These are phyloP conservation scores for Nibea coibor DNA, from an alignment of 2,113 vertebrate genomes.

Conservation along the genomic window DNA sequence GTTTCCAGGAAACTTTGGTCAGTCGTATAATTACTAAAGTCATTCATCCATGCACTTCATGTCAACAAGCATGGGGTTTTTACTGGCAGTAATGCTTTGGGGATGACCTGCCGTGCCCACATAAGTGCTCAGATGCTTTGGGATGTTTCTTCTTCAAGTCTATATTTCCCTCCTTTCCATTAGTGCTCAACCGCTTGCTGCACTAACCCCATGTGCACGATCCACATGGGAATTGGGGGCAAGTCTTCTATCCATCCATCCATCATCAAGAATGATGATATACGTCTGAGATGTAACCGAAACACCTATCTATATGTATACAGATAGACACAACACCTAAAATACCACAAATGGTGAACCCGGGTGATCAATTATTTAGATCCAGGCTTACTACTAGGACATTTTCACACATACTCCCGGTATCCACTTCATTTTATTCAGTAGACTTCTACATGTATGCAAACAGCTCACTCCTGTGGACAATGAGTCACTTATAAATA, in stretches of 20 bases:
- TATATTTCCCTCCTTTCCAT: constrained; percentile 43
- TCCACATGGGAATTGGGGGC: constrained; percentile 35
- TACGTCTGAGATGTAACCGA: constrained; percentile 7
- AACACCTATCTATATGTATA: constrained; percentile 2
- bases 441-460: constrained; percentile 51
- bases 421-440: constrained; percentile 51
- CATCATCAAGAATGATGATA: constrained; percentile 21
- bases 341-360: constrained; percentile 37
- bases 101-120: constrained; percentile 22
- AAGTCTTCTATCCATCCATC: too few species aligned
- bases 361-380: constrained; percentile 67
- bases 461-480: constrained; percentile 64
- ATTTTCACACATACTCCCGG: constrained; percentile 27
- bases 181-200: constrained; percentile 39
- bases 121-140: constrained; percentile 51
- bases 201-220: constrained; percentile 1
- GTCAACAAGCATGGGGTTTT: constrained; percentile 26
- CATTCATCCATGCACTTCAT: constrained; percentile 29
- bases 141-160: constrained; percentile 12
- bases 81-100: constrained; percentile 34
- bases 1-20: constrained; percentile 38
- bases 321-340: background rate
- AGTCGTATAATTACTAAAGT: constrained; percentile 5
- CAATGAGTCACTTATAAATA: constrained; percentile 68
- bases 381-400: constrained; percentile 14